These are phyloP conservation scores for Drosophila murphyi DNA, from an alignment of 1,140 invertebrate genomes.

Conservation along the genomic window DNA sequence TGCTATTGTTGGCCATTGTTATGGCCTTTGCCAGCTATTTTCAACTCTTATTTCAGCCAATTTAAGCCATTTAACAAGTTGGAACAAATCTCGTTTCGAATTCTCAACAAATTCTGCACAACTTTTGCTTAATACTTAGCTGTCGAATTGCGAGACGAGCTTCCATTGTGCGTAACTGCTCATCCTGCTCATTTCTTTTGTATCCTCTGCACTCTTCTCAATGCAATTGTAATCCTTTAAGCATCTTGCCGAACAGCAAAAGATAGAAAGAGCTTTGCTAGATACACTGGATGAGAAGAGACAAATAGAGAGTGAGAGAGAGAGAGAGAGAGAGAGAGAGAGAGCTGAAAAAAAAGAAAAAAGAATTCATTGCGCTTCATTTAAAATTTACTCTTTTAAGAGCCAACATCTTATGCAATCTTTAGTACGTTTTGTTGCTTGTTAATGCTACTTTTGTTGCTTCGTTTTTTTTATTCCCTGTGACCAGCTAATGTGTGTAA, in stretches of 20 bases:
- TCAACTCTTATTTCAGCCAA: slow-evolving; percentile 10
- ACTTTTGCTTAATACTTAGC: slow-evolving; percentile 18
- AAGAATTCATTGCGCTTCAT: slow-evolving; percentile 73
- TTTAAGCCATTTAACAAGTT: slow-evolving; percentile 24
- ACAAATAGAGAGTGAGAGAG: too few relatives aligned
- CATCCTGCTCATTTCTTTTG: slow-evolving; percentile 19
- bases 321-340: neutral
- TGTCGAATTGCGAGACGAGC: slow-evolving; percentile 27
- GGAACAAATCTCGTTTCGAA: neutral
- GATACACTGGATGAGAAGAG: neutral
- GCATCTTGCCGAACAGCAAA: slow-evolving; percentile 56
- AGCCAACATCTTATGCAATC: slow-evolving; percentile 38
- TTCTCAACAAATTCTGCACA: slow-evolving; percentile 1
- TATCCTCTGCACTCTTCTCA: slow-evolving; percentile 25
- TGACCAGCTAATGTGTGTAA: neutral
- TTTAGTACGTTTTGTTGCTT: slow-evolving; percentile 24
- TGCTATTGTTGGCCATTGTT: slow-evolving; percentile 18
- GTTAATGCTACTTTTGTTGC: slow-evolving; percentile 23
- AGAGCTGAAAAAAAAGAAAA: neutral
- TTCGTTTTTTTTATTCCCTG: neutral
- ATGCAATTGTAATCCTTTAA: slow-evolving; percentile 75
- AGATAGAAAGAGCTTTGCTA: neutral
- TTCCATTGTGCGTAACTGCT: slow-evolving; percentile 41
- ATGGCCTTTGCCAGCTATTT: neutral
- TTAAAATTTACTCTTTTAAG: slow-evolving; percentile 67